These are phyloP conservation scores for Andrena minutula DNA, from an alignment of 2,888 invertebrate species.

Conservation along the genomic window DNA sequence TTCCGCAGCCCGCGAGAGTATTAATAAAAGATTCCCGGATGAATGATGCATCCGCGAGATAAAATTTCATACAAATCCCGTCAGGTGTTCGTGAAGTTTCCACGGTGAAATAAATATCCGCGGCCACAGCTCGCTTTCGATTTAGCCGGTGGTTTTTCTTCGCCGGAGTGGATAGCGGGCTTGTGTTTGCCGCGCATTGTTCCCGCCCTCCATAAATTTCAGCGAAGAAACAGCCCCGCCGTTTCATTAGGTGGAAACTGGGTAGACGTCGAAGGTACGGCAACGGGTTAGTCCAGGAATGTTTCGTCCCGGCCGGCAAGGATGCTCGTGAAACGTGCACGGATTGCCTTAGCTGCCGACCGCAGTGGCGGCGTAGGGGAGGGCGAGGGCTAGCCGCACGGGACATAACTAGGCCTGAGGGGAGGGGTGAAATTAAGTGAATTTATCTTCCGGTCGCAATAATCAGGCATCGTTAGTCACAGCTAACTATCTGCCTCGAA, in stretches of 20 bases:
- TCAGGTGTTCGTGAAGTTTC: not conserved
- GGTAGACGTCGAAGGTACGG: conserved; percentile 18
- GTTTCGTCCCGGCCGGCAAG: conserved; percentile 2
- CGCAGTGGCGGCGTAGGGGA: not conserved
- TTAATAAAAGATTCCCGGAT: not conserved
- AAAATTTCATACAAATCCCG: conserved; percentile 13
- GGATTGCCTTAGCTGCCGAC: conserved; percentile 40
- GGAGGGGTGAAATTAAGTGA: conserved; percentile 72
- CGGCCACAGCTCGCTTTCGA: conserved; percentile 10
- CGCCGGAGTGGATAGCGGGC: not conserved
- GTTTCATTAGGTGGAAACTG: conserved; percentile 45
- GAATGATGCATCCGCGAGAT: not conserved
- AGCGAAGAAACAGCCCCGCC: not conserved
- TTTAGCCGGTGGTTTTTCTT: conserved; percentile 11
- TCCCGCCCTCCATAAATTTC: conserved; percentile 24
- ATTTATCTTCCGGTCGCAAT: conserved; percentile 77
- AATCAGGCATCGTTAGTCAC: conserved; percentile 77
- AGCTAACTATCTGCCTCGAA: conserved; percentile 29
- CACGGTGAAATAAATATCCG: conserved; percentile 29
- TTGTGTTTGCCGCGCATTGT: conserved; percentile 14
- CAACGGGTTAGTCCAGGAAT: not conserved
- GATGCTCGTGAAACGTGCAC: conserved; percentile 18
- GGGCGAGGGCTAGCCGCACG: conserved; percentile 15
- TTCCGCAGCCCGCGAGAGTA: not conserved
- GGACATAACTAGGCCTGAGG: conserved; percentile 56